Evolutionary conservation across 2,888 invertebrate genomes (phyloP), one percentile per base, ranked within the genome.

Genomic region (Camptogramma bilineatum): DNA sequence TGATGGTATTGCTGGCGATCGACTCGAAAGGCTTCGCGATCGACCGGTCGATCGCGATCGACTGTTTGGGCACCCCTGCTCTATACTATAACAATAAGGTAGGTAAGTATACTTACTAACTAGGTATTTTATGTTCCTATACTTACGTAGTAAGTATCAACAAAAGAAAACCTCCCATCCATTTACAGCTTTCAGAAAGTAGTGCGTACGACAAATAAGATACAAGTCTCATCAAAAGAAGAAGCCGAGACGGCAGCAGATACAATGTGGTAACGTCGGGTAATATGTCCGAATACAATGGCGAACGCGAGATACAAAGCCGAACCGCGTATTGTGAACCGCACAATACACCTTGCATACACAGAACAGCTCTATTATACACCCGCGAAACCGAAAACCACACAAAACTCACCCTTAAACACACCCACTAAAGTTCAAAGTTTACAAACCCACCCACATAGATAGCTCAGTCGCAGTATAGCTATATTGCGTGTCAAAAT

Each of bases 281-380:
- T 91, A 91, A 91, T 91, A 91, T 88, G 90, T 90, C 90, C 84
- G 84, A 83, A 83, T 85, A 91, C 91, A 91, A 91, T 91, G 85
- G 88, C 85, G 86, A 89, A 87, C 83, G 84, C 85, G 83, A 77
- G 83, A 85, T 86, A 91, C 91, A 92, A 91, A 91, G 90, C 90
- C 86, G 80, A 83, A 81, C 82, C 81, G 78, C 81, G 88, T 84
- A 90, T 91, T 91, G 90, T 87, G 87, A 88, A 83, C 85, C 85
- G 80, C 85, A 91, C 91, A 91, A 91, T 90, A 90, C 87, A 88
- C 87, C 88, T 86, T 88, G 87, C 89, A 87, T 87, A 88, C 84
- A 87, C 84, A 84, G 80, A 84, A 80, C 71, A 72, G 65, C 70
- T 69, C 72, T 78, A 74, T 72, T 71, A 70, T 75, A 69, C 83